A percentile compares a stretch with the other conserved stretches of the same genome.
These are phyloP conservation scores for Beaufortia kweichowensis DNA, from an alignment of 2,113 vertebrate species.

Conservation along the genomic window DNA sequence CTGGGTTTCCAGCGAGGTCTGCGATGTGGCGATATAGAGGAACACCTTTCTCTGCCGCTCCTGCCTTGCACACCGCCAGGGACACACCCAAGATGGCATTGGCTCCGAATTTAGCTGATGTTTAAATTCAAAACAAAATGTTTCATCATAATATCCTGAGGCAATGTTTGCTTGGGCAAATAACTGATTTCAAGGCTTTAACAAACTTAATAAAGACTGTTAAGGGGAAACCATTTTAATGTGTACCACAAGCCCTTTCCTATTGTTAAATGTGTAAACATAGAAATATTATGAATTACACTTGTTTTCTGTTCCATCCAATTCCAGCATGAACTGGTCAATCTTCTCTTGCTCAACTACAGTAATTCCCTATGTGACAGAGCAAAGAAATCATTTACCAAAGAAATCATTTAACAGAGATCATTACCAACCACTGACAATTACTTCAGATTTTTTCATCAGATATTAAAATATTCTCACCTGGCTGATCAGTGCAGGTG, in stretches of 20 bases:
- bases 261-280: neutral
- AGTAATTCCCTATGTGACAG: slow-evolving; percentile 75
- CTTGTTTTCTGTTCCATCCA: slow-evolving; percentile 96
- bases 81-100: slow-evolving; percentile 96
- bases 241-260: neutral
- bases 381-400: neutral
- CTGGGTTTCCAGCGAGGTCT: slow-evolving; percentile 86
- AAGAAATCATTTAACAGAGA: slow-evolving; percentile 1
- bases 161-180: neutral
- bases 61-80: slow-evolving; percentile 94
- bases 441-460: too few species aligned
- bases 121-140: neutral
- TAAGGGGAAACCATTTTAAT: neutral
- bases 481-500: slow-evolving; percentile 87
- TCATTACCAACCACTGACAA: neutral
- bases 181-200: neutral
- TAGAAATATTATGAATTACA: slow-evolving; percentile 76
- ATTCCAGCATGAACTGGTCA: slow-evolving; percentile 90
- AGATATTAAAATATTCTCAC: slow-evolving; percentile 72
- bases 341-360: slow-evolving; percentile 92
- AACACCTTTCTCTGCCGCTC: slow-evolving; percentile 94
- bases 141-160: too few species aligned
- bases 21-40: slow-evolving; percentile 94
- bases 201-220: neutral
- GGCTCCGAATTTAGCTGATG: slow-evolving; percentile 90